Conservation (phyloP, 2,888 invertebrate species). For the Cotesia congregata region DNA sequence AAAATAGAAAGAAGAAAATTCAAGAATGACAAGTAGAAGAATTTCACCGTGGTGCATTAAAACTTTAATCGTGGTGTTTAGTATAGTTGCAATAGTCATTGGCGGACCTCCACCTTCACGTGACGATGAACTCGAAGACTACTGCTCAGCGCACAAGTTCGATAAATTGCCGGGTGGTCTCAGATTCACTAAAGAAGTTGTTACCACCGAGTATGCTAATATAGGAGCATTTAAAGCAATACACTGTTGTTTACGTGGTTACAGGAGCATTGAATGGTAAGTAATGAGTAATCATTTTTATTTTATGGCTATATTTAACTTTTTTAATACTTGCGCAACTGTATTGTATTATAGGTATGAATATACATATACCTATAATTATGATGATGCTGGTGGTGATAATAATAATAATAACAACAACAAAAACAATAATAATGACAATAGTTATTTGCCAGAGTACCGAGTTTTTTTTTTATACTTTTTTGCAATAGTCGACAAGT, state of each 20-base stretch:
- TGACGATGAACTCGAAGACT: constrained; percentile 68
- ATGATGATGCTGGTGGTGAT: not conserved
- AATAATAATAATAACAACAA: too few relatives aligned
- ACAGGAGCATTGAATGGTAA: constrained; percentile 86
- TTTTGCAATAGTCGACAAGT: not conserved
- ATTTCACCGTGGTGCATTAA: not conserved
- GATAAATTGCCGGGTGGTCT: constrained; percentile 75
- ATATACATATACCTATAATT: not conserved
- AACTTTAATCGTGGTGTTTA: not conserved
- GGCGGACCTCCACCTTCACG: constrained; percentile 27
- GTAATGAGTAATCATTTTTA: constrained; percentile 72
- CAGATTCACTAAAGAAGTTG: constrained; percentile 82
- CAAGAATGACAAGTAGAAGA: constrained; percentile 16
- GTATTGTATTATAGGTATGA: not conserved
- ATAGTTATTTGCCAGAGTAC: not conserved
- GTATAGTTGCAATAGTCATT: constrained; percentile 6
- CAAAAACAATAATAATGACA: not conserved
- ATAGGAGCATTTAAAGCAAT: constrained; percentile 81
- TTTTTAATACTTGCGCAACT: not conserved
- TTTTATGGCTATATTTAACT: not conserved
- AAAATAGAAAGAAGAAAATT: not conserved
- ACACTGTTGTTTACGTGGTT: constrained; percentile 84
- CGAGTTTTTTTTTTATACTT: not conserved
- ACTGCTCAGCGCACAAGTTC: constrained; percentile 76
- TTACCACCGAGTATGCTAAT: constrained; percentile 78